Percentiles rank a stretch among this genome's conserved stretches.
Evolutionary conservation across 2,797 vertebrate species (phyloP).

Genomic region (Balearica regulorum): DNA sequence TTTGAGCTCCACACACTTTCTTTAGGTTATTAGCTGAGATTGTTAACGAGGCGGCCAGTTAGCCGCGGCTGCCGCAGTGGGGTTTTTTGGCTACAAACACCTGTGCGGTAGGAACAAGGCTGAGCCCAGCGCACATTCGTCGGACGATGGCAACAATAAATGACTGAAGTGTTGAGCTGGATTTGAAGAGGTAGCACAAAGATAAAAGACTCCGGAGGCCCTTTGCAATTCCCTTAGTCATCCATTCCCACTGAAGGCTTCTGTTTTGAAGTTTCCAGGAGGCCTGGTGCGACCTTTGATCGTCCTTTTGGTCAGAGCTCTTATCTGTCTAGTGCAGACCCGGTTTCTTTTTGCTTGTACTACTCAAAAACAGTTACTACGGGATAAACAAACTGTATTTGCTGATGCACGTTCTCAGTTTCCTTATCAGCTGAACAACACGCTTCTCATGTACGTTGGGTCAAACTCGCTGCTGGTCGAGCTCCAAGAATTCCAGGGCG

Average conservation of each 20-base stretch:
- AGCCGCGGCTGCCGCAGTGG: rapidly evolving
- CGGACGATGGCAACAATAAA: neutral
- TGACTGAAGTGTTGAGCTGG: neutral
- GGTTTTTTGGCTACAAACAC: neutral
- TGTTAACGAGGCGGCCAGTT: neutral
- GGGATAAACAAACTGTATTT: conserved; percentile 44
- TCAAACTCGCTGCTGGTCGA: conserved; percentile 1
- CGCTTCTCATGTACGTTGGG: neutral
- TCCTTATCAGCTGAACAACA: conserved; percentile 51
- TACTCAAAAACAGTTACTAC: neutral
- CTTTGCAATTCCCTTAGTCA: conserved; percentile 55
- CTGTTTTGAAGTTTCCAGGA: conserved; percentile 43
- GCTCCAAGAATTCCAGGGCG: conserved; percentile 1
- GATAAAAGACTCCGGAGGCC: conserved; percentile 23
- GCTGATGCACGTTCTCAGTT: conserved; percentile 28
- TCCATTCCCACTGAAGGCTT: conserved; percentile 34
- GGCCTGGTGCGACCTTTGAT: neutral
- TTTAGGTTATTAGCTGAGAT: neutral
- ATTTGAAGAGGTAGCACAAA: conserved; percentile 9
- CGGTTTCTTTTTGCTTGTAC: neutral
- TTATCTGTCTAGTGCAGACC: conserved; percentile 52
- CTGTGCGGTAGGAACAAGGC: neutral
- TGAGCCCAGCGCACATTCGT: neutral
- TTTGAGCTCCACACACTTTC: neutral
- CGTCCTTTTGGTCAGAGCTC: conserved; percentile 21